Evolutionary conservation across 2,113 vertebrate genomes (phyloP), one percentile per base, ranked within the genome.

Genomic region (Apaloderma vittatum): DNA sequence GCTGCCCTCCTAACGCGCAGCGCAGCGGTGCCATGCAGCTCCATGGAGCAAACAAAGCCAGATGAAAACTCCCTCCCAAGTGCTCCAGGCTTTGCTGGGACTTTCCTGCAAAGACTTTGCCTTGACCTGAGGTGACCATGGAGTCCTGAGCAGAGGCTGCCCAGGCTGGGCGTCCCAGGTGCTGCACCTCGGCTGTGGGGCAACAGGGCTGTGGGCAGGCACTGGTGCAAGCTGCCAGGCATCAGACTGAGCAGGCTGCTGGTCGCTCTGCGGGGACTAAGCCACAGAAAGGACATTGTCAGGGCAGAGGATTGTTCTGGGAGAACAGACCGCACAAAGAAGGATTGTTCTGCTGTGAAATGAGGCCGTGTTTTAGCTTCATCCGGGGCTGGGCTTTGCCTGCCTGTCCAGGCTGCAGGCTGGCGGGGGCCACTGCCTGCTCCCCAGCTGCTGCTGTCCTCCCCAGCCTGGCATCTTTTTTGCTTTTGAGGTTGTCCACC

Each of bases 211-310:
- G 51, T 8, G 26, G 71, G 65, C 76, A 27, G 36, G 37, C 3
- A 0, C 61, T 70, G 72, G 63, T 51, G 37, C 26, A 59, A 86
- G 84, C 84, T 89, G 94, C 73, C 55, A 67, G 75, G 76, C 54
- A 0, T 94, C 61, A 61, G 80, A 84, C 94, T 59, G 75, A 90
- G 68, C 86, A 67, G 0, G 0, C 63, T 91, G 68, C 84, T 81
- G 73, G 84, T 77, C 6, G 9, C 79, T 92, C 43, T 29, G 32
- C 72, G n/a, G 86, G 62, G 84, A 67, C 89, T 97, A 89, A 94
- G 89, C 93, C 84, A 93, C 79, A 96, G 68, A 97, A 97, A 85
- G 84, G 80, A 91, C 92, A 96, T 96, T 96, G 95, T 97, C 91
- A 96, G 94, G 89, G 84, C 7, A 1, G 65, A 92, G 96, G 95